phyloP scores from a whole-genome alignment of 1,140 invertebrate genomes.

The Alviniconcha marisindica region DNA sequence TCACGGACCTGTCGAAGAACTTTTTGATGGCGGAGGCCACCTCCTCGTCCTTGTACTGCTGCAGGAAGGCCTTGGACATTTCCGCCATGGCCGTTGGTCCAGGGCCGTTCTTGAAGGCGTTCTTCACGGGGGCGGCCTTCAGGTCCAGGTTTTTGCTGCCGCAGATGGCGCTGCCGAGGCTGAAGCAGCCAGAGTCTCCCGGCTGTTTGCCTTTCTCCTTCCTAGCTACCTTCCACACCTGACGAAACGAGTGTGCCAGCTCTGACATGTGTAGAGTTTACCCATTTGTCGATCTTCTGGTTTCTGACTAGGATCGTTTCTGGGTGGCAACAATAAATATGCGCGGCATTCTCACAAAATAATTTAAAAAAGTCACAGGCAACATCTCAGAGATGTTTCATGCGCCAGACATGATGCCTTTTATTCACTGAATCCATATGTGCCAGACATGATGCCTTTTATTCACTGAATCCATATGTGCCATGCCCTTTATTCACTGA shows the following conservation, averaged over 20 bases:
- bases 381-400: no score
- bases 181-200: slow-evolving; percentile 45
- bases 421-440: no score
- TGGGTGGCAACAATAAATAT: no score
- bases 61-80: slow-evolving; percentile 48
- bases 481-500: no score
- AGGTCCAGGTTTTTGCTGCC: slow-evolving; percentile 42
- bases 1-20: slow-evolving; percentile 57
- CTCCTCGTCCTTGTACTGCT: slow-evolving; percentile 49
- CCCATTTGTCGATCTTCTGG: no score
- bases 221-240: slow-evolving; percentile 57
- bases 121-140: slow-evolving; percentile 47
- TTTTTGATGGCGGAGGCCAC: slow-evolving; percentile 48
- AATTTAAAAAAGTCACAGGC: no score
- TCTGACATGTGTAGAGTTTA: not conserved
- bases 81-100: slow-evolving; percentile 49
- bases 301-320: no score
- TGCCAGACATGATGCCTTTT: no score
- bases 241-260: not conserved
- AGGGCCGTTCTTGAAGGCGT: slow-evolving; percentile 51
- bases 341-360: no score
- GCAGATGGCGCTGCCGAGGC: slow-evolving; percentile 56
- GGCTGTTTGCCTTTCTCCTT: slow-evolving; percentile 23
- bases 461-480: no score
- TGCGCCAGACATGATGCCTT: no score